Evolutionary conservation across 2,797 vertebrate species (phyloP), one percentile per base, ranked within the genome.

Genomic region (Premnoplex brunnescens): DNA sequence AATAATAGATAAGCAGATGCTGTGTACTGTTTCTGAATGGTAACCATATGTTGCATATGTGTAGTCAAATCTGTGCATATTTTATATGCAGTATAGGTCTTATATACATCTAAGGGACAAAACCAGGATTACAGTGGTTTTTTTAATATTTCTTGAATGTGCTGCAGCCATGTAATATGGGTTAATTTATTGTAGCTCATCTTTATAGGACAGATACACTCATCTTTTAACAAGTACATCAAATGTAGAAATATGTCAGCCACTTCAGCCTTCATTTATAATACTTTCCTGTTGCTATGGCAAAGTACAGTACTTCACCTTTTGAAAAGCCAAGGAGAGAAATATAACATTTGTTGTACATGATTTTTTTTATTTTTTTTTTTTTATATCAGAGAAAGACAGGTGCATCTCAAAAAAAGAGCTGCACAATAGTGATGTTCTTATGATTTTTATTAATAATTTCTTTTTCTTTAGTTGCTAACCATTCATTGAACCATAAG

Each of bases 231-330:
- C 34, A 89, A 83, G 44, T 67, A 46, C 41, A 68, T 84, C 49
- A 62, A 83, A 72, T 55, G 52, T 60, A 66, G 77, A 77, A 95
- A 89, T 93, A 80, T 66, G 78, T 83, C 85, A 91, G 75, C 51
- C 44, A 76, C 52, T 67, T 88, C 34, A 55, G 51, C 52, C 18
- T 91, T 87, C 49, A 91, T 82, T 59, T 95, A 20, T 83, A 92
- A 24, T 94, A 59, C 36, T 88, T 79, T 30, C 16, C 20, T 36
- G 87, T 91, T 91, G 76, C 62, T 75, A 36, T 87, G 77, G 84
- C 63, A 83, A 89, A 90, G 13, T 28, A 24, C 19, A 30, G 24
- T 54, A 36, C n/a, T 74, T 94, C 88, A 92, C 37, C 75, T 84
- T 81, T 87, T 79, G 34, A 28, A 63, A 73, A 68, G 22, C 37